Base-by-base conservation (phyloP, 2,888 invertebrate species). In the Pseudococcus jackbeardsleyi region DNA sequence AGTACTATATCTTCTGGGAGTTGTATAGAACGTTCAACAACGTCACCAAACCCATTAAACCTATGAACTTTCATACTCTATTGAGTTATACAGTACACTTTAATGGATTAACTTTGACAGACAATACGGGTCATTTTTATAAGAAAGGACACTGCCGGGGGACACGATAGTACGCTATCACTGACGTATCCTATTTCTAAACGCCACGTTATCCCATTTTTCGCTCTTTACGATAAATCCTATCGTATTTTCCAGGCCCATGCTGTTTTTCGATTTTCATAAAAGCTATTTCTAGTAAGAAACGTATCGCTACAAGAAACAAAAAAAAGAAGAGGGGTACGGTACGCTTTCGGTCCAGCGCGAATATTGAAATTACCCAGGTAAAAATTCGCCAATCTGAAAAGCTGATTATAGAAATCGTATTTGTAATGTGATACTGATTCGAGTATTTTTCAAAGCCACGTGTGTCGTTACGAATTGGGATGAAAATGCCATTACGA, bases 81-180 rank as follows among this genome's bases (percentile, higher is more conserved):
- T 79, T 79, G 79, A 79, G 79, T 79, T 79, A 79, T 79, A 39
- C 79, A 79, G 79, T 46, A 79, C 79, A 79, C 79, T 79, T 79
- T 79, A 79, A 79, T 79, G 79, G 79, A 79, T 79, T 42, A 79
- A 79, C 42, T 79, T 79, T 79, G 79, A 79, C 79, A 79, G 79
- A 79, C 79, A 79, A 79, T 79, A 79, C 79, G 79, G 79, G 79
- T 79, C 79, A 79, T 79, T 79, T 79, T 79, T 79, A 79, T 79
- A 79, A 79, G 79, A 79, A 79, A 79, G 79, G 79, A 79, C 79
- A 79, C 79, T 22, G 77, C 77, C 42, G 42, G 79, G 79, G 79
- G 79, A 79, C 42, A 79, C 46, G 79, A 46, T 79, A 79, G 42
- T 72, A 59, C 59, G 68, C 68, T 33, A 72, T 72, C 68, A 72